phyloP scores from a whole-genome alignment of 2,888 invertebrate genomes.

The Drosophila pegasa region DNA sequence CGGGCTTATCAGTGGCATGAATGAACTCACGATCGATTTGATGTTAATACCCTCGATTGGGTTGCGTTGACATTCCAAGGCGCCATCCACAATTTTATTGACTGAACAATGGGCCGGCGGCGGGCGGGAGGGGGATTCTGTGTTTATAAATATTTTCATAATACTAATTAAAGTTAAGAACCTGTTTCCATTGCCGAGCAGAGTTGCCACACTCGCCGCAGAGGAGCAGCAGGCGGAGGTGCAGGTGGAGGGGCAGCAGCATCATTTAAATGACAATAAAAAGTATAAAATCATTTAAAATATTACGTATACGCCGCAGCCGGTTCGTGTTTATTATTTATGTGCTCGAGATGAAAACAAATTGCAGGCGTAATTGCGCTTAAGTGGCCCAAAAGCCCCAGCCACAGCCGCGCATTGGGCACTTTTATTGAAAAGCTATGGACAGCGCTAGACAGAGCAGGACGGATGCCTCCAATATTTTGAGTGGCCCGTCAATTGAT shows the following conservation, averaged over 20 bases:
- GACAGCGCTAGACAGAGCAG: slow-evolving; percentile 5
- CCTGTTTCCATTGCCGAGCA: slow-evolving; percentile 55
- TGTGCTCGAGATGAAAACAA: slow-evolving; percentile 68
- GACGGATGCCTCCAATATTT: slow-evolving; percentile 41
- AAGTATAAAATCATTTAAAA: slow-evolving; percentile 72
- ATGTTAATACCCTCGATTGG: slow-evolving; percentile 73
- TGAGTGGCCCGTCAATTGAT: slow-evolving; percentile 67
- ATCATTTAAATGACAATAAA: slow-evolving; percentile 70
- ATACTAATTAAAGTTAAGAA: slow-evolving; percentile 65
- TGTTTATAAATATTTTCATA: slow-evolving; percentile 63
- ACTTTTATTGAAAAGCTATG: slow-evolving; percentile 65
- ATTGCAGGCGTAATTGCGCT: slow-evolving; percentile 74
- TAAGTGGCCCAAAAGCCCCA: slow-evolving; percentile 66
- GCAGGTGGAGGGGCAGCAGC: neutral
- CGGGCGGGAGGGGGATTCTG: neutral
- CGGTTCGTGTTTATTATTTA: slow-evolving; percentile 51
- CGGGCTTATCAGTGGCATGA: slow-evolving; percentile 71
- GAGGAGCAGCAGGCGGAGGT: neutral
- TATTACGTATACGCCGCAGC: slow-evolving; percentile 69
- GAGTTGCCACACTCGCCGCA: slow-evolving; percentile 43
- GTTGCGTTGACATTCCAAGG: slow-evolving; percentile 68
- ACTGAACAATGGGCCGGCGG: slow-evolving; percentile 5
- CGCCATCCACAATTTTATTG: slow-evolving; percentile 42
- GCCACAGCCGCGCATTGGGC: slow-evolving; percentile 12
- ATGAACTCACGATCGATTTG: slow-evolving; percentile 73